Evolutionary conservation across 2,888 invertebrate genomes (phyloP).

Genomic region (Meghimatium bilineatum): DNA sequence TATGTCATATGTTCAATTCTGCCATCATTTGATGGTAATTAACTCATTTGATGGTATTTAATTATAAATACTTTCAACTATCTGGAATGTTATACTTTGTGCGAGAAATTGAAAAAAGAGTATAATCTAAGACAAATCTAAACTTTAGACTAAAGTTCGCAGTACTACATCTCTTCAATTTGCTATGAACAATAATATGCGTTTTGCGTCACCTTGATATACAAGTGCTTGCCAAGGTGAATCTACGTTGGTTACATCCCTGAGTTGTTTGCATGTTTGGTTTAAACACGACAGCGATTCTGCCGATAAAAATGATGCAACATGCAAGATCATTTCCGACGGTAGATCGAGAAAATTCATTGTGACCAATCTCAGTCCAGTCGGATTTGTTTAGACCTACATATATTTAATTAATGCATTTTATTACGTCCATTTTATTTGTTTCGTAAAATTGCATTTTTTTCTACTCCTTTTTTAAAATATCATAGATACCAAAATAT

Average conservation of each 20-base stretch:
- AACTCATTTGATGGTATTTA: too few species aligned
- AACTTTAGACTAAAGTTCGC: too few species aligned
- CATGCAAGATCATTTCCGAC: background rate
- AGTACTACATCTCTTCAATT: too few species aligned
- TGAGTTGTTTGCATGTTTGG: constrained; percentile 19
- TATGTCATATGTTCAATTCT: too few species aligned
- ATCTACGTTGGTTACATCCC: constrained; percentile 5
- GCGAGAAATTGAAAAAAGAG: too few species aligned
- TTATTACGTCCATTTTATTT: background rate
- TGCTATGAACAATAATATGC: too few species aligned
- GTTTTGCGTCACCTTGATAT: constrained; percentile 15
- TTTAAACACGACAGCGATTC: constrained; percentile 11
- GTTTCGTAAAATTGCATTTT: background rate
- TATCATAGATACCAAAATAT: background rate
- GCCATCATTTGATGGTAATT: too few species aligned
- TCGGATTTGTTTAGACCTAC: background rate
- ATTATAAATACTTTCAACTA: too few species aligned
- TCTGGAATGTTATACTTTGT: too few species aligned
- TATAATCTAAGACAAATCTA: too few species aligned
- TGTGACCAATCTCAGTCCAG: background rate
- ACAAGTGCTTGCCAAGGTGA: constrained; percentile 23
- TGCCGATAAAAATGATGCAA: constrained; percentile 9
- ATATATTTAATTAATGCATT: too few species aligned
- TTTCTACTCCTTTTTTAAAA: too few species aligned
- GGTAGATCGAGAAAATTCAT: constrained; percentile 39